phyloP scores from a whole-genome alignment of 2,888 invertebrate species.

The Itoplectis maculator region DNA sequence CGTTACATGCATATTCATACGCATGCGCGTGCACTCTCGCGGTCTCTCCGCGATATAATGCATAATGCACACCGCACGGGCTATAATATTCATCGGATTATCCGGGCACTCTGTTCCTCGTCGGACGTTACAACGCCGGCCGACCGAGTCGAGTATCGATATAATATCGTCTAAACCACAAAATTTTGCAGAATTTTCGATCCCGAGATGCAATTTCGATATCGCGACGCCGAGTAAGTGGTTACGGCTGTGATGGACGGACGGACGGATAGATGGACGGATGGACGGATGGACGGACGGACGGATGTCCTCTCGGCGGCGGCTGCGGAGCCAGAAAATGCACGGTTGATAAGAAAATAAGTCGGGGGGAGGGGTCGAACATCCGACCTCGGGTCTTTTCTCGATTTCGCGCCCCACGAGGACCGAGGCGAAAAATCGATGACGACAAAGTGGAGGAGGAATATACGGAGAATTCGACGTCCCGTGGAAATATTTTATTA shows the following conservation, averaged over 20 bases:
- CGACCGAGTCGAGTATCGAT: too few relatives aligned
- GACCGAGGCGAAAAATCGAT: slow-evolving; percentile 40
- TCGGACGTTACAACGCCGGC: neutral
- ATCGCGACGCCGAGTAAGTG: neutral
- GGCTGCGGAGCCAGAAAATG: slow-evolving; percentile 36
- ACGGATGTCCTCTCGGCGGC: slow-evolving; percentile 8
- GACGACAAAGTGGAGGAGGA: slow-evolving; percentile 36
- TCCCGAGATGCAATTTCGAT: neutral
- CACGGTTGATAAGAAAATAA: slow-evolving; percentile 43
- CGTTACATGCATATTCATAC: slow-evolving; percentile 29
- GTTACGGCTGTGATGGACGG: neutral
- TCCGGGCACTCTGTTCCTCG: neutral
- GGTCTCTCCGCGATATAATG: neutral
- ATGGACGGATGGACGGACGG: too few relatives aligned
- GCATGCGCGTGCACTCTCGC: slow-evolving; percentile 21
- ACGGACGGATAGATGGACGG: too few relatives aligned
- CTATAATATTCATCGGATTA: slow-evolving; percentile 38
- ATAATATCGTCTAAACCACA: neutral
- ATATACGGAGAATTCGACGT: slow-evolving; percentile 40
- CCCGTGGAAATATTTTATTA: slow-evolving; percentile 46
- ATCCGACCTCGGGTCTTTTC: slow-evolving; percentile 2
- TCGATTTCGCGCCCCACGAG: slow-evolving; percentile 10
- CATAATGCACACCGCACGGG: slow-evolving; percentile 6
- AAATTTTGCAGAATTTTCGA: neutral
- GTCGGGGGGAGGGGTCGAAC: slow-evolving; percentile 25